A percentile compares a stretch with the other conserved stretches of the same genome.
Evolutionary conservation across 2,113 vertebrate species (phyloP).

Genomic region (Neomonachus schauinslandi): DNA sequence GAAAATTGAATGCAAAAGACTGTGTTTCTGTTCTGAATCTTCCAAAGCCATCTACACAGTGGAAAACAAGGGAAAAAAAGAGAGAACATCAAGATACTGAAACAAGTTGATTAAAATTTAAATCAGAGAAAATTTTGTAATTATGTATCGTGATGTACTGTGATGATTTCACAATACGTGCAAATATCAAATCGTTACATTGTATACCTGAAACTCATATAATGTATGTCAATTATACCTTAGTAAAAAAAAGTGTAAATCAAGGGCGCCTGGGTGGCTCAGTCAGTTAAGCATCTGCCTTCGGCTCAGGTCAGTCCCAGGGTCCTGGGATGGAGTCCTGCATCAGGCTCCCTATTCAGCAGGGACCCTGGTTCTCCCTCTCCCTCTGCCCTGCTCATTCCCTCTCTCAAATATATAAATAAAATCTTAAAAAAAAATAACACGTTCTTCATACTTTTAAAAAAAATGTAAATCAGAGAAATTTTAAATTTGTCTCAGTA

Average conservation of each 20-base stretch:
- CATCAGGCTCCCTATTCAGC: too few species aligned
- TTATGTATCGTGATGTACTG: neutral
- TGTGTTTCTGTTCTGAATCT: constrained; percentile 93
- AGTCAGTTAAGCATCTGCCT: too few species aligned
- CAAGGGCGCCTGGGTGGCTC: too few species aligned
- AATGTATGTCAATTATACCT: neutral
- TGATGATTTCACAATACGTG: neutral
- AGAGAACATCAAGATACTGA: neutral
- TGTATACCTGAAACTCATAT: neutral
- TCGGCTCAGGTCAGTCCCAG: too few species aligned
- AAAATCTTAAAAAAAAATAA: too few species aligned
- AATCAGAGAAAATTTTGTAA: neutral
- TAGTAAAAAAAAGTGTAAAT: neutral
- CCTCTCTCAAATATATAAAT: too few species aligned
- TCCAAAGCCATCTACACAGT: constrained; percentile 91
- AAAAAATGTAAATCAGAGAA: neutral
- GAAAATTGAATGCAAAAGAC: constrained; percentile 86
- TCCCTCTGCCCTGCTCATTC: too few species aligned
- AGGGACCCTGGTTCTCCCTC: too few species aligned
- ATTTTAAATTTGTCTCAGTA: neutral
- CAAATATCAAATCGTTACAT: neutral
- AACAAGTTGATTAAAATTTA: neutral
- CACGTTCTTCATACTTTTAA: too few species aligned
- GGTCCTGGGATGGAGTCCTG: too few species aligned
- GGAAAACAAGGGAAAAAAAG: neutral